A percentile compares a stretch with the other conserved stretches of the same genome.
Conservation (phyloP, 2,113 vertebrate species). For the Lathamus discolor region DNA sequence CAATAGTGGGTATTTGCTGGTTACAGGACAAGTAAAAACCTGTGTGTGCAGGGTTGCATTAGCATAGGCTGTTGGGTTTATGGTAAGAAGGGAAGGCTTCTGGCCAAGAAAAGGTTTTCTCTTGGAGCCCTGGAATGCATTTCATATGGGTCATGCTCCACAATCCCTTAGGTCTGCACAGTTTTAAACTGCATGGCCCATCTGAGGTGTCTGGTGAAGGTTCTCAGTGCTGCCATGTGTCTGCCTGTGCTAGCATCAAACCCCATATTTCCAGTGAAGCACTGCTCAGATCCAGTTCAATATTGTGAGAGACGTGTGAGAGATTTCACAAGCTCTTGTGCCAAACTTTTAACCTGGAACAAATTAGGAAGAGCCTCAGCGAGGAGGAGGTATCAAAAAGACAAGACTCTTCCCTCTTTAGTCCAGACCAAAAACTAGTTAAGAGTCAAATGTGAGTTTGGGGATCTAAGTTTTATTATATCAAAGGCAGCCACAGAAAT, state of each 20-base stretch:
- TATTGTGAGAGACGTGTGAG: neutral
- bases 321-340: constrained; percentile 22
- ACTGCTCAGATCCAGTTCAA: neutral
- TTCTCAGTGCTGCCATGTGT: neutral
- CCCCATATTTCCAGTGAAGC: neutral
- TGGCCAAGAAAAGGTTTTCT: constrained; percentile 13
- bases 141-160: neutral
- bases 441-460: neutral
- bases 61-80: neutral
- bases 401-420: neutral
- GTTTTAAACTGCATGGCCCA: neutral
- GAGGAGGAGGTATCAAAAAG: neutral
- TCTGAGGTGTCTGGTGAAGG: neutral
- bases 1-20: neutral
- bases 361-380: constrained; percentile 30
- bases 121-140: neutral
- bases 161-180: neutral
- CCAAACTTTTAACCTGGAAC: constrained; percentile 46
- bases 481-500: constrained; percentile 19
- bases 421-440: neutral
- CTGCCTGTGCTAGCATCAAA: constrained; percentile 4
- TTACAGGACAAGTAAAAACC: neutral
- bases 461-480: neutral
- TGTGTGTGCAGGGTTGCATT: neutral
- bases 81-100: neutral